Evolutionary conservation across 2,888 invertebrate genomes (phyloP), one percentile per base, ranked within the genome.

Genomic region (Lasiommata megera): DNA sequence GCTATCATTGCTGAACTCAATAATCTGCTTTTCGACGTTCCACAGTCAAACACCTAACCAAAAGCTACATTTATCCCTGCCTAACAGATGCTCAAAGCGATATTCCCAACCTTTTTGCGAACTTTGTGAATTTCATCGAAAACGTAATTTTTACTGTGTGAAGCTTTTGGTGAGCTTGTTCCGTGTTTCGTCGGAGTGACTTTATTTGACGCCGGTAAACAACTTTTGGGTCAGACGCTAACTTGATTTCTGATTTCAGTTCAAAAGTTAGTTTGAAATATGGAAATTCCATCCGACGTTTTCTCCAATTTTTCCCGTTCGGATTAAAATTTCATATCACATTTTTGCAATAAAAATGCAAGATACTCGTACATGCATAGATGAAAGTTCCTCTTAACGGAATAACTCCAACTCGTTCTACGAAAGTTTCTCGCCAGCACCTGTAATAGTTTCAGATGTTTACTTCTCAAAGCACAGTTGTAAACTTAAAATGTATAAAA

Each of bases 71-170:
- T 70, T 72, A 67, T 72, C 69, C 66, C 63, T 65, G 67, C 55
- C 65, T 58, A 28, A 53, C 65, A 61, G 36, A 68, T 67, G 67
- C 69, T 54, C 56, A 64, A 67, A 68, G 70, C 66, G 60, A 68
- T n/a, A n/a, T 68, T 73, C 55, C 59, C 55, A 71, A 72, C 65
- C 59, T 62, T 63, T 48, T 44, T 37, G 6, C 12, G 46, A 64
- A 55, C 56, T 60, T 60, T 65, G 41, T 12, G 43, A 59, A 61
- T 55, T 53, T 53, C 28, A 28, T 51, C 44, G 17, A 41, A 57
- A 55, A 41, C 31, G 28, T 61, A 60, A 52, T 52, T n/a, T 55
- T 23, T 56, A 53, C 44, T 51, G 43, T 41, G 16, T 36, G 18
- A 40, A 56, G 58, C 43, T 60, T 56, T 44, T 16, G 41, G 18